phyloP scores from a whole-genome alignment of 2,113 vertebrate species.

The Platanista minor region DNA sequence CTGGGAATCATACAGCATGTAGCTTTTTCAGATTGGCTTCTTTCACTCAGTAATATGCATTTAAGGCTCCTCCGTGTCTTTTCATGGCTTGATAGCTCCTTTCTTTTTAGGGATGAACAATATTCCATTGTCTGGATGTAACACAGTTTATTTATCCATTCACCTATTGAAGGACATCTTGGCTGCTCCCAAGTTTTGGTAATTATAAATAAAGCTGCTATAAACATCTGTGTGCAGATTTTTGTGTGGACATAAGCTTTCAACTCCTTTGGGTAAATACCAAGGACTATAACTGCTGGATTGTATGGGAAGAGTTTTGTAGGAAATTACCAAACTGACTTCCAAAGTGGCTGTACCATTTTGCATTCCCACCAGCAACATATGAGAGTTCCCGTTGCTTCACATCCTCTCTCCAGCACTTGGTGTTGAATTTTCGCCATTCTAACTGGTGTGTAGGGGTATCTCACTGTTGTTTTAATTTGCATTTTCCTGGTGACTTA shows the following conservation, averaged over 20 bases:
- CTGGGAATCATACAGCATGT: background rate
- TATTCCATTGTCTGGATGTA: background rate
- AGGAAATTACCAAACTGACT: background rate
- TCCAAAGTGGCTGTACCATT: too few relatives aligned
- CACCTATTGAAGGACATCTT: background rate
- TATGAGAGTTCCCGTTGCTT: background rate
- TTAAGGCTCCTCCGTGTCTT: background rate
- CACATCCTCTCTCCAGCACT: background rate
- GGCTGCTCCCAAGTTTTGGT: background rate
- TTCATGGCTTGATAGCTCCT: background rate
- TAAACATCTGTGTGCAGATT: background rate
- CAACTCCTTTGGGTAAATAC: background rate
- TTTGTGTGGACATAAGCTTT: background rate
- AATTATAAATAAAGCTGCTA: background rate
- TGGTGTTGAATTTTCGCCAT: too few relatives aligned
- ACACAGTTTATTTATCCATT: background rate
- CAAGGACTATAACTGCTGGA: background rate
- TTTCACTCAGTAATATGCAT: background rate
- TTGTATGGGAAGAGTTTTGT: background rate
- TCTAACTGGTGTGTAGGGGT: background rate
- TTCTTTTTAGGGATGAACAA: background rate
- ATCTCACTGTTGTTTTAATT: background rate
- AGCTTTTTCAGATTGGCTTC: background rate
- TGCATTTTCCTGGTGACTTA: background rate
- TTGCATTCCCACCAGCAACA: background rate